Base-by-base conservation (phyloP, 2,113 vertebrate species). In the Anolis carolinensis region DNA sequence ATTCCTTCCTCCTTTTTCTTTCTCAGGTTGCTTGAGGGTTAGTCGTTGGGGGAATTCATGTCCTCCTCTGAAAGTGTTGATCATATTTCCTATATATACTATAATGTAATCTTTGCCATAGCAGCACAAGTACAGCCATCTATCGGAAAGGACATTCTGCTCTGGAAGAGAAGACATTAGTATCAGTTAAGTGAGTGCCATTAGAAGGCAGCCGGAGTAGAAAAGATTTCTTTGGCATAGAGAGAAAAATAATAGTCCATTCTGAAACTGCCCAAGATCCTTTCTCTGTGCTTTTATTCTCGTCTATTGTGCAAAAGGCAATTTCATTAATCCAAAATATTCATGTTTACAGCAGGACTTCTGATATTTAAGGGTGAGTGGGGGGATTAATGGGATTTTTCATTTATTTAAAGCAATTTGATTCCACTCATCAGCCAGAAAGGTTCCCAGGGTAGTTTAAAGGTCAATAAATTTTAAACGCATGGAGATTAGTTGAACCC, bases 21-120 rank as follows among this genome's bases (percentile, higher is more conserved):
- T 16, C 21, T 75, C 71, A 27, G 27, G 27, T 72, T 63, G 55
- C 52, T 21, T 30, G 48, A 70, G 75, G 27, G 23, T 5, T 32
- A 4, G 32, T 23, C 21, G 79, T 7, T 18, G 39, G 62, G 48
- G 50, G 18, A 48, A 52, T 50, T 81, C 62, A 71, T n/a, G 21
- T 25, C 32, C 48, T 82, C n/a, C 63, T 76, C n/a, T 27, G 23
- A 2, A 67, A 21, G 16, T 48, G 81, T 82, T 10, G 25, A 10
- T 88, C 65, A 83, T 36, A 16, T 63, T 86, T 86, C 9, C 79
- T 44, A 34, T 34, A 21, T 63, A 36, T 39, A 4, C 70, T 83
- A 48, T 70, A 82, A 79, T 89, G 55, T 14, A 4, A 9, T 74
- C 27, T 0, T 0, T 62, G 27, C 77, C 72, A 67, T 30, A 18